Evolutionary conservation across 2,888 invertebrate genomes (phyloP).

Genomic region (Epirrita christyi): DNA sequence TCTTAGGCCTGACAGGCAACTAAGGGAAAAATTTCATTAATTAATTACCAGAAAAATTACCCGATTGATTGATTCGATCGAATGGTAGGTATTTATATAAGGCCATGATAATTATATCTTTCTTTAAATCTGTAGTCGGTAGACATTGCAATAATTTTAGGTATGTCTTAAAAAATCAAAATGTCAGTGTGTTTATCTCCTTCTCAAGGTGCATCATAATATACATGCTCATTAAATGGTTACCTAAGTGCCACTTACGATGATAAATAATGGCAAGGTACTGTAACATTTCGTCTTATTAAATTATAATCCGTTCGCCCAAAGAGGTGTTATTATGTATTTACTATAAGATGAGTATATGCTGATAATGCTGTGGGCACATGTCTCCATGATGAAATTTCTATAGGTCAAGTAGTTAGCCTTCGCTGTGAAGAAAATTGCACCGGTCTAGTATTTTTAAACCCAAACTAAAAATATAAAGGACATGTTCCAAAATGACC

Average conservation of each 20-base stretch:
- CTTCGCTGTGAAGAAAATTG: neutral
- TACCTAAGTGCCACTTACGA: slow-evolving; percentile 24
- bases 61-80: no score
- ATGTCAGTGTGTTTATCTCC: slow-evolving; percentile 36
- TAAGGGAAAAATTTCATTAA: no score
- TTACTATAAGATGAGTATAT: slow-evolving; percentile 15
- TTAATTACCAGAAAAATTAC: no score
- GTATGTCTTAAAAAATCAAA: slow-evolving; percentile 29
- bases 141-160: slow-evolving; percentile 13
- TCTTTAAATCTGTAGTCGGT: neutral
- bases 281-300: slow-evolving; percentile 14
- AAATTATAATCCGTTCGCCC: slow-evolving; percentile 12
- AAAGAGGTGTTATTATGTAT: slow-evolving; percentile 23
- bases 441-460: neutral
- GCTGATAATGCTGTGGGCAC: slow-evolving; percentile 10
- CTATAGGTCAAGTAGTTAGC: slow-evolving; percentile 12
- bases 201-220: slow-evolving; percentile 38
- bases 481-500: no score
- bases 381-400: slow-evolving; percentile 18
- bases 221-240: slow-evolving; percentile 17
- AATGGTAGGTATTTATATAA: no score
- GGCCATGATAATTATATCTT: no score
- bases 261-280: slow-evolving; percentile 14
- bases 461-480: no score
- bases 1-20: no score